These are phyloP conservation scores for Xylota sylvarum DNA, from an alignment of 2,888 invertebrate genomes.

Conservation along the genomic window DNA sequence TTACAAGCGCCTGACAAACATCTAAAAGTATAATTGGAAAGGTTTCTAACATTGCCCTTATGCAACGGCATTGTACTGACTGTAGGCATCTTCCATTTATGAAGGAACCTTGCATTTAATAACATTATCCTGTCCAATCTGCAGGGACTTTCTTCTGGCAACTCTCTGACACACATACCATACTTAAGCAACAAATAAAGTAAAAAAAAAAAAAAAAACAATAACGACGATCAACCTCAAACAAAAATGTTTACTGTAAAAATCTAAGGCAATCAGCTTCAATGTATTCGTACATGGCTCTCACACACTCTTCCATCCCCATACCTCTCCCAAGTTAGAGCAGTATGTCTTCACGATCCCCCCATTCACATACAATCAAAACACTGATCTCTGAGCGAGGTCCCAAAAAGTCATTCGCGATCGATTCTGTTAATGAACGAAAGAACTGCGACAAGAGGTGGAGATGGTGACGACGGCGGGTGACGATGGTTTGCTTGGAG, in stretches of 20 bases:
- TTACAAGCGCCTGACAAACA: too few relatives aligned
- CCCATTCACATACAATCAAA: background rate
- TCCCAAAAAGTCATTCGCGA: conserved; percentile 74
- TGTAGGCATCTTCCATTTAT: too few relatives aligned
- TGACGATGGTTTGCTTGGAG: conserved; percentile 29
- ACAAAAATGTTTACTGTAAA: conserved; percentile 67
- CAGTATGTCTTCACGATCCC: background rate
- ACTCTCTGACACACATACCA: conserved; percentile 52
- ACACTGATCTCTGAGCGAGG: conserved; percentile 55
- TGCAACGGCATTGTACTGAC: too few relatives aligned
- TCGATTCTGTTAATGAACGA: conserved; percentile 78
- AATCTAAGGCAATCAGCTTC: conserved; percentile 59
- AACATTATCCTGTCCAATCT: background rate
- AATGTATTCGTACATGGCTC: conserved; percentile 45
- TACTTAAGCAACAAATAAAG: conserved; percentile 51
- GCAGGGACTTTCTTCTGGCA: conserved; percentile 14
- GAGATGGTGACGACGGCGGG: conserved; percentile 11
- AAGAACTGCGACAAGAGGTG: background rate
- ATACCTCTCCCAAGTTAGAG: conserved; percentile 29
- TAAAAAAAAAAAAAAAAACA: conserved; percentile 15
- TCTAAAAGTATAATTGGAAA: too few relatives aligned
- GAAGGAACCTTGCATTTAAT: background rate
- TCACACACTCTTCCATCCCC: conserved; percentile 18
- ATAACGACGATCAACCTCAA: conserved; percentile 42
- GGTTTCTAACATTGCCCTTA: too few relatives aligned